phyloP scores from a whole-genome alignment of 2,113 vertebrate species.

The Ancistrus triradiatus region DNA sequence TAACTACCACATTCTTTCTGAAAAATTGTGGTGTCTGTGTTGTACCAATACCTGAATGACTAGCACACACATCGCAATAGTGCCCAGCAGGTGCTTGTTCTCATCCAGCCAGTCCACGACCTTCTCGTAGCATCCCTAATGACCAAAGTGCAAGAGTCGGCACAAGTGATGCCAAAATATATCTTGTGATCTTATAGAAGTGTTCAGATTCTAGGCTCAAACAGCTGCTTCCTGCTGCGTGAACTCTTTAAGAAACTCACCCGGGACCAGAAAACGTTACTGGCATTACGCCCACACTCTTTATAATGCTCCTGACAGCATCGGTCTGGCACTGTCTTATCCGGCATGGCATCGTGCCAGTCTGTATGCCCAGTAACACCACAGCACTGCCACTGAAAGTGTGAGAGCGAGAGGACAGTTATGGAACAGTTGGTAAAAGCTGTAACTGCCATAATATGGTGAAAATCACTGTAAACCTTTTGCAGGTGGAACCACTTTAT shows the following conservation, averaged over 20 bases:
- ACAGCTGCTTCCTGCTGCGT: neutral
- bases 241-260: constrained; percentile 60
- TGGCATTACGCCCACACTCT: constrained; percentile 83
- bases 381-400: constrained; percentile 85
- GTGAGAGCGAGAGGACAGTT: constrained; percentile 5
- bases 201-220: too few relatives aligned
- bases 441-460: neutral
- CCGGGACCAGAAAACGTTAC: constrained; percentile 80
- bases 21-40: constrained; percentile 6
- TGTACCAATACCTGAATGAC: constrained; percentile 81
- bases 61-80: constrained; percentile 87
- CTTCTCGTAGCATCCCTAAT: constrained; percentile 89
- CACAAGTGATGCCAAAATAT: neutral
- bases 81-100: constrained; percentile 90
- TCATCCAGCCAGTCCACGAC: constrained; percentile 89
- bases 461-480: too few relatives aligned
- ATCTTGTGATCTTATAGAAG: too few relatives aligned
- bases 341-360: constrained; percentile 83
- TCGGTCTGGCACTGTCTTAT: constrained; percentile 83
- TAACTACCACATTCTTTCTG: too few relatives aligned
- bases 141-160: neutral
- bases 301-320: constrained; percentile 85
- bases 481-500: too few relatives aligned
- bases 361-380: constrained; percentile 83
- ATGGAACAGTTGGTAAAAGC: constrained; percentile 6